These are phyloP conservation scores for Oryzias dopingdopingensis DNA, from an alignment of 2,797 vertebrate genomes.

Conservation along the genomic window DNA sequence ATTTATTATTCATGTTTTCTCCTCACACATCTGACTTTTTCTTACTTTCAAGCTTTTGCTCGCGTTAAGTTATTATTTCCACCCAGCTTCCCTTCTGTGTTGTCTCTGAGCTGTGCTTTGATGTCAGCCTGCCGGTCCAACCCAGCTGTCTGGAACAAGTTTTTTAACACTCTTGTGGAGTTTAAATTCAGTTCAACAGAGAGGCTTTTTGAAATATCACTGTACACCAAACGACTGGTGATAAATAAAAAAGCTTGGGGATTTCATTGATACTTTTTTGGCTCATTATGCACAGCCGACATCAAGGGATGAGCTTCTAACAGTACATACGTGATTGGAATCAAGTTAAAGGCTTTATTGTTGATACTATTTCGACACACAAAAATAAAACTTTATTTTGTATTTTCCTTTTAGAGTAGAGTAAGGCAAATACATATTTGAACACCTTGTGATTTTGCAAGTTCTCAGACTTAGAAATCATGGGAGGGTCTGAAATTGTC, in stretches of 20 bases:
- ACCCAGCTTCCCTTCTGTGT: conserved; percentile 37
- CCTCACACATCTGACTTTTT: conserved; percentile 41
- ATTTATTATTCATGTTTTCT: conserved; percentile 70
- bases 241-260: too few relatives aligned
- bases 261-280: conserved; percentile 1
- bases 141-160: conserved; percentile 55
- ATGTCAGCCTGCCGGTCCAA: conserved; percentile 38
- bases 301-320: too few relatives aligned
- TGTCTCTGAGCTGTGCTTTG: conserved; percentile 58
- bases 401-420: too few relatives aligned
- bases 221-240: not conserved
- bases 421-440: too few relatives aligned
- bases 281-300: conserved; percentile 16
- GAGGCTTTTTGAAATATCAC: conserved; percentile 14
- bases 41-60: conserved; percentile 44
- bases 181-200: conserved; percentile 31
- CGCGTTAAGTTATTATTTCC: conserved; percentile 44
- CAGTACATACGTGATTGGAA: too few relatives aligned
- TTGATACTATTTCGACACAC: too few relatives aligned
- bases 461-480: too few relatives aligned
- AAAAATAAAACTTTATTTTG: too few relatives aligned
- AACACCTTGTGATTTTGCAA: too few relatives aligned
- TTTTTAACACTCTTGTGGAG: conserved; percentile 22
- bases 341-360: too few relatives aligned
- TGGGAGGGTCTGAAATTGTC: too few relatives aligned